Conservation (phyloP, 2,113 vertebrate genomes). For the Platichthys flesus region DNA sequence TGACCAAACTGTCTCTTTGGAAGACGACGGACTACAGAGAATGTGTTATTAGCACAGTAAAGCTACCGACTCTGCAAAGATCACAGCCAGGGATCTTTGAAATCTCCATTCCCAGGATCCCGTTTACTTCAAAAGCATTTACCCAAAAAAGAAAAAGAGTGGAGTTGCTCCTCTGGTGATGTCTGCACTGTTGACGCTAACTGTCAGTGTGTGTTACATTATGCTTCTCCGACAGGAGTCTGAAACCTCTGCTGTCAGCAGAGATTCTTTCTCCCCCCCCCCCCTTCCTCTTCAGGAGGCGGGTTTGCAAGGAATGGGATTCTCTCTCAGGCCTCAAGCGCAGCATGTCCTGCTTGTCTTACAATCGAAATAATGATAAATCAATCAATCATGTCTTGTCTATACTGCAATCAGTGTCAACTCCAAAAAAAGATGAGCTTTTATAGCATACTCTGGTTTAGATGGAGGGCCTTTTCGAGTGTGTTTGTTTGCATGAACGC, state of each 20-base stretch:
- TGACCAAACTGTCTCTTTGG: slow-evolving; percentile 16
- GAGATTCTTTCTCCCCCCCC: slow-evolving; percentile 13
- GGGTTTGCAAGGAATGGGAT: slow-evolving; percentile 24
- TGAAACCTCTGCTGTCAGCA: slow-evolving; percentile 44
- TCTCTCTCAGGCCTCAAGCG: slow-evolving; percentile 47
- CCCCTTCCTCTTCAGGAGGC: neutral
- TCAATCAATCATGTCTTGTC: slow-evolving; percentile 63
- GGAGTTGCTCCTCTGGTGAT: slow-evolving; percentile 37
- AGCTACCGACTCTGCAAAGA: slow-evolving; percentile 43
- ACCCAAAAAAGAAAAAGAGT: slow-evolving; percentile 10
- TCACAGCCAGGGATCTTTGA: slow-evolving; percentile 20
- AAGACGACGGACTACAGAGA: slow-evolving; percentile 31
- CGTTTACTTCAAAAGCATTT: slow-evolving; percentile 44
- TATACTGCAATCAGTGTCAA: slow-evolving; percentile 53
- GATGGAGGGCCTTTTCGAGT: neutral
- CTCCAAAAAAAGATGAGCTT: slow-evolving; percentile 13
- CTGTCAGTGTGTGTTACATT: neutral
- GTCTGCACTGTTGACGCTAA: slow-evolving; percentile 30
- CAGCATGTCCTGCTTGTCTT: slow-evolving; percentile 46
- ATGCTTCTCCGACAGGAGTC: slow-evolving; percentile 5
- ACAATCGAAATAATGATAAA: slow-evolving; percentile 63
- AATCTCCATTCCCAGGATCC: slow-evolving; percentile 38
- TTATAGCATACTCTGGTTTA: slow-evolving; percentile 9
- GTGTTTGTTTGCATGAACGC: slow-evolving; percentile 2
- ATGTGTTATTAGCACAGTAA: slow-evolving; percentile 30